Conservation (phyloP, 2,797 vertebrate species). For the Melanotaenia maccullochi region DNA sequence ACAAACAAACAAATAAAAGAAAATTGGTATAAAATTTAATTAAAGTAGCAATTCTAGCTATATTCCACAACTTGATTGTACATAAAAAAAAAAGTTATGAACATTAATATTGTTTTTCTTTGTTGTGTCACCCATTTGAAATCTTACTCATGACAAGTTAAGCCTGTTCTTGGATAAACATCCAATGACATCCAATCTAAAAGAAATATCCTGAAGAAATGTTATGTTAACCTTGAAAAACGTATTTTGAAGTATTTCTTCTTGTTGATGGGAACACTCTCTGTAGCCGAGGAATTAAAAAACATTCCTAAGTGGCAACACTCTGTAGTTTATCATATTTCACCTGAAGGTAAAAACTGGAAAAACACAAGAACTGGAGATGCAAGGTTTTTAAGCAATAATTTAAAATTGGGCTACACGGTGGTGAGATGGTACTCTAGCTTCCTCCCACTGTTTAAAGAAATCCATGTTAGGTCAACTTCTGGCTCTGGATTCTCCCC, state of each 20-base stretch:
- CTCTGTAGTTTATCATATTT: conserved; percentile 15
- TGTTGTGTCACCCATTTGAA: conserved; percentile 11
- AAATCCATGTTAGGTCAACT: too few species aligned
- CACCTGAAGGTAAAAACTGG: conserved; percentile 15
- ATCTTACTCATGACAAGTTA: conserved; percentile 24
- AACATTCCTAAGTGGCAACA: neutral
- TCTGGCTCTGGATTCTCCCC: too few species aligned
- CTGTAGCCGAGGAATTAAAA: conserved; percentile 5
- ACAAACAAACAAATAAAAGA: neutral
- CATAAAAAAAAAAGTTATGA: neutral
- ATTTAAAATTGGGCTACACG: too few species aligned
- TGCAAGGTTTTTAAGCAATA: too few species aligned
- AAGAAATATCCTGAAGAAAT: too few species aligned
- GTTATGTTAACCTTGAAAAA: neutral
- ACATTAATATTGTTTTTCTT: neutral
- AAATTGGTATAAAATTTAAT: neutral
- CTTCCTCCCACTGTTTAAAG: too few species aligned
- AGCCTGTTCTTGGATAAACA: conserved; percentile 4
- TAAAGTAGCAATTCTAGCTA: too few species aligned
- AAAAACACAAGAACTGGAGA: neutral
- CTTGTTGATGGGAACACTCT: conserved; percentile 2
- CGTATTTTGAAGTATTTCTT: conserved; percentile 13
- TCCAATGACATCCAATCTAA: neutral
- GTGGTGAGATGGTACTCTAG: too few species aligned
- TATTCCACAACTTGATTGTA: neutral